phyloP scores from a whole-genome alignment of 2,113 vertebrate species.

The Varanus salvator region DNA sequence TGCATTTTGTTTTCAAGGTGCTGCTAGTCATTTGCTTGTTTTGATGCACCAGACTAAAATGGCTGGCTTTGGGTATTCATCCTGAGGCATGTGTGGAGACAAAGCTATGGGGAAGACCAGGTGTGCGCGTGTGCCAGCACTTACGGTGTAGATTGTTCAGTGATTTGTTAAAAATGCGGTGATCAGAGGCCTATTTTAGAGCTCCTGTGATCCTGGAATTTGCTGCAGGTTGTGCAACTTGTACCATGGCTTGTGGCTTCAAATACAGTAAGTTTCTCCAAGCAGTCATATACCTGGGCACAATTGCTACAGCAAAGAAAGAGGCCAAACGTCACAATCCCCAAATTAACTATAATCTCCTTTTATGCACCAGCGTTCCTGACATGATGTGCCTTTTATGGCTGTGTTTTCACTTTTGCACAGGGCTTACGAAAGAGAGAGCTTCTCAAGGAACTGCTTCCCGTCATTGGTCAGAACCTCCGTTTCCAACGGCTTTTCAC shows the following conservation, averaged over 20 bases:
- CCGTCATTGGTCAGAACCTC: constrained; percentile 96
- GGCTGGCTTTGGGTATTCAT: too few relatives aligned
- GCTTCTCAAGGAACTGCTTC: constrained; percentile 91
- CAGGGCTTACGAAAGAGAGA: constrained; percentile 94
- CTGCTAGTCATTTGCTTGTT: too few relatives aligned
- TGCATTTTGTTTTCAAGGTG: too few relatives aligned
- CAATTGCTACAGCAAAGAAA: not conserved
- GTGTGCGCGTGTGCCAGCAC: too few relatives aligned
- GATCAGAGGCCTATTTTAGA: not conserved
- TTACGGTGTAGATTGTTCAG: not conserved
- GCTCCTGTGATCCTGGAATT: not conserved
- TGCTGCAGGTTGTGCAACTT: not conserved
- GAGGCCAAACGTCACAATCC: not conserved
- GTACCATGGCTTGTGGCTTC: not conserved
- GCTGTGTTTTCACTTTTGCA: constrained; percentile 23
- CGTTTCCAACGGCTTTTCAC: constrained; percentile 99
- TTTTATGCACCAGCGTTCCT: too few relatives aligned
- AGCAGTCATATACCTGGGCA: not conserved
- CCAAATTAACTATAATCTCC: not conserved
- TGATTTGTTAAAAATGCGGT: not conserved
- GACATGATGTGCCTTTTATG: not conserved
- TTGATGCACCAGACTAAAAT: too few relatives aligned
- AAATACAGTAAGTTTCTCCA: not conserved
- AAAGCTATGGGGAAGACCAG: too few relatives aligned
- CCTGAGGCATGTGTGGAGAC: too few relatives aligned